Base-by-base conservation (phyloP, 2,888 invertebrate species). In the Cremastinae sp. region DNA sequence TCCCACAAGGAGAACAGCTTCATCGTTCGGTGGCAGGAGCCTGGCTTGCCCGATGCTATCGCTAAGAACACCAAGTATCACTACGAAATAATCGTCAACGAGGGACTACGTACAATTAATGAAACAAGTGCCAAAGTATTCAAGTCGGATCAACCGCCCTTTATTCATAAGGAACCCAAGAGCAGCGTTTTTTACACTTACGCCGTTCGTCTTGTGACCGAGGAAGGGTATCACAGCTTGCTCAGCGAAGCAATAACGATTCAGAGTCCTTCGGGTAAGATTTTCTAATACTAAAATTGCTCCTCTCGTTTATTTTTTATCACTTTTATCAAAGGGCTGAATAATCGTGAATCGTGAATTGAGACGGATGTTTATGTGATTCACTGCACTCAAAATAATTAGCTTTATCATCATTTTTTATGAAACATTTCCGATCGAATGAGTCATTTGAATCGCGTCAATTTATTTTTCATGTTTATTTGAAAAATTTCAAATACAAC, bases 21-120 rank as follows among this genome's bases (percentile, higher is more conserved):
- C 84, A 90, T 93, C 80, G 90, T 95, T 36, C 92, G 91, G 84
- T 96, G 96, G 95, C 90, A 92, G 74, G 92, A 93, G 77, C 87
- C 90, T 1, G 88, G 89, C 1, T 82, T 91, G 12, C 87, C 90
- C 14, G 84, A 85, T 5, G 84, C 70, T 36, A 75, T 87, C 2
- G 56, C 75, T 2, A 82, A 81, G 22, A 78, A 74, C 9, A 79
- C 76, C 62, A 91, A 91, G 7, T 92, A 90, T 81, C 88, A 91
- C 74, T 96, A 94, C 85, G 93, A 94, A 87, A 91, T 96, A 10
- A 90, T 95, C 74, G 91, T 96, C 0, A 93, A 93, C 0, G 91
- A 92, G 81, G 92, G 92, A 8, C 86, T 90, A 18, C 90, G 90
- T 90, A 91, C 0, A 90, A 91, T 65, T 88, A 92, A 83, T 73